Percentiles rank a stretch among this genome's conserved stretches.
phyloP scores from a whole-genome alignment of 2,888 invertebrate genomes.

The Thymelicus sylvestris region DNA sequence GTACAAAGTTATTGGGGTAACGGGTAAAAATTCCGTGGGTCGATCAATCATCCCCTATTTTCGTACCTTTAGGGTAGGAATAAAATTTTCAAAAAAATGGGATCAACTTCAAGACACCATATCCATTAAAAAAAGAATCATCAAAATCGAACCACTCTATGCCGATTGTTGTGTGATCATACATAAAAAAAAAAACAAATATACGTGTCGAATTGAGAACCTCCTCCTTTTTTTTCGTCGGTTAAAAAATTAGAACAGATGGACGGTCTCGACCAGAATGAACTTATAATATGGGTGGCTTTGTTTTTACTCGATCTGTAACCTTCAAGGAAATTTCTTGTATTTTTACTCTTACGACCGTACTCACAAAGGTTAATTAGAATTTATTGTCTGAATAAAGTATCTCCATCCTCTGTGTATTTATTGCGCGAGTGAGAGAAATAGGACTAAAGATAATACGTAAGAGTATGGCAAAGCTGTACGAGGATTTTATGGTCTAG shows the following conservation, averaged over 20 bases:
- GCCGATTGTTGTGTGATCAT: no score
- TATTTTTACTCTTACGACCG: not conserved
- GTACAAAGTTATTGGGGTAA: no score
- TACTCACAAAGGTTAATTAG: slow-evolving; percentile 1
- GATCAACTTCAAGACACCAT: no score
- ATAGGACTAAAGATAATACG: slow-evolving; percentile 1
- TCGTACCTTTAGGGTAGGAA: no score
- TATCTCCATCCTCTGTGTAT: not conserved
- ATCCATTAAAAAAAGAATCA: no score
- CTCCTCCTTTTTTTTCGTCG: no score
- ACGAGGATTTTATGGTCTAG: slow-evolving; percentile 3
- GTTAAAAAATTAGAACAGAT: not conserved
- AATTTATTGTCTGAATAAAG: not conserved
- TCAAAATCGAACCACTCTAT: no score
- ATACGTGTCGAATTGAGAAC: no score
- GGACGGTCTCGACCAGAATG: not conserved
- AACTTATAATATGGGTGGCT: slow-evolving; percentile 1
- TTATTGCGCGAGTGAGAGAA: slow-evolving; percentile 1
- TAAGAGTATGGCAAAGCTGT: not conserved
- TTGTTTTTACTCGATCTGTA: not conserved
- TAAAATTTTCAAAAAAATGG: no score
- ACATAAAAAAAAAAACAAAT: no score
- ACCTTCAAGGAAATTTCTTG: slow-evolving; percentile 5
- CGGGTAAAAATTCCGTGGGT: no score
- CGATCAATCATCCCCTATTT: no score